Evolutionary conservation across 1,140 invertebrate genomes (phyloP), one percentile per base, ranked within the genome.

Genomic region (Eubasilissa regina): DNA sequence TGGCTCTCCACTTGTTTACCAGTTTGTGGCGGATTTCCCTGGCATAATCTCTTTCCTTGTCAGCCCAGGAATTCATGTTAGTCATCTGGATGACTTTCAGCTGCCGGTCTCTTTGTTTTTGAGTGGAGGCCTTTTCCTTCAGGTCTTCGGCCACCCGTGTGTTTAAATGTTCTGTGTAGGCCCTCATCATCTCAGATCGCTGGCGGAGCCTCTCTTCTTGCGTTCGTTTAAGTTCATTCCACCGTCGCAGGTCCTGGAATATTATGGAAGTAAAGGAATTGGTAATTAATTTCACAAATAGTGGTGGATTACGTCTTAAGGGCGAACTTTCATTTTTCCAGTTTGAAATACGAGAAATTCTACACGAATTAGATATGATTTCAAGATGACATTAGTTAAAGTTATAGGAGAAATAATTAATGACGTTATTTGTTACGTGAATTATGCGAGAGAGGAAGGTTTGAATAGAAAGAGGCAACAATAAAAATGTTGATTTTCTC

Each of bases 41-140:
- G 25, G 70, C 70, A 10, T 74, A 74, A 53, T 74, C 70, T 9
- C 35, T 55, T 25, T 74, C 70, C 51, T 56, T 55, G 44, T 74
- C 70, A 17, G 70, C 70, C 25, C 53, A 56, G 12, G 70, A 35
- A 11, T 74, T 74, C 70, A 74, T 74, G 70, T 74, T 74, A 25
- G 70, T 74, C 21, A 25, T 25, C 25, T 74, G 70, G 51, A 74
- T 74, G 70, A 74, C 70, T 12, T 19, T 15, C 13, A 74, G 70
- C 10, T 44, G 13, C 21, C 53, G 51, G 70, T 74, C 70, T 35
- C 70, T 35, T 51, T 56, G 53, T 9, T 11, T 35, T 51, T 56
- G 53, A 0, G 70, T 74, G 70, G 6, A 6, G 10, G 51, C 53
- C 35, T 74, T 55, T 21, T 76, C 56, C 7, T 35, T 15, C n/a